These are phyloP conservation scores for Dryomyza anilis DNA, from an alignment of 2,888 invertebrate species.

Conservation along the genomic window DNA sequence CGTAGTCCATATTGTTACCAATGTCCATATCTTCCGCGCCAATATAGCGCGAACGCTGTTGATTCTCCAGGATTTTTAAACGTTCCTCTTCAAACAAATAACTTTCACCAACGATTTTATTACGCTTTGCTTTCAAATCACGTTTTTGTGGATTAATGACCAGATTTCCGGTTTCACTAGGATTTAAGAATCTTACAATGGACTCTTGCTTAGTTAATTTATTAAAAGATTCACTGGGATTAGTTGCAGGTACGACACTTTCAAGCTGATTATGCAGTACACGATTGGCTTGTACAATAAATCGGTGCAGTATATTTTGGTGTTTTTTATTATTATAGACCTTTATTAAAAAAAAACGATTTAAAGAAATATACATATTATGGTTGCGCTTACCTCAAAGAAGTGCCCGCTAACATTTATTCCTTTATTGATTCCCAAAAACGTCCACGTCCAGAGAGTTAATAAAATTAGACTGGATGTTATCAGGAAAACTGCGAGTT, in stretches of 20 bases:
- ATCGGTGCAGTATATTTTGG: conserved; percentile 56
- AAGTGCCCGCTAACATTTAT: too few relatives aligned
- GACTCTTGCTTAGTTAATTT: too few relatives aligned
- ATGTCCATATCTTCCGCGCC: conserved; percentile 51
- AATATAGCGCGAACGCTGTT: conserved; percentile 61
- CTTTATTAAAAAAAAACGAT: too few relatives aligned
- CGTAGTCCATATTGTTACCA: conserved; percentile 50
- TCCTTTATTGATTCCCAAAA: too few relatives aligned
- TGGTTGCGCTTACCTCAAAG: too few relatives aligned
- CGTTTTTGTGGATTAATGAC: too few relatives aligned
- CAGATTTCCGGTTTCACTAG: too few relatives aligned
- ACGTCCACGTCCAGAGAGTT: conserved; percentile 60
- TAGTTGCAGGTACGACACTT: neutral
- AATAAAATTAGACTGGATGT: conserved; percentile 52
- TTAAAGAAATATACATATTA: too few relatives aligned
- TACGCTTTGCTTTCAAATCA: conserved; percentile 40
- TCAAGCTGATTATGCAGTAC: conserved; percentile 51
- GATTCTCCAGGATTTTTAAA: conserved; percentile 58
- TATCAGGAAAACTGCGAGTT: conserved; percentile 55
- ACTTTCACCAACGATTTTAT: conserved; percentile 54
- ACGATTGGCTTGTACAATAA: conserved; percentile 60
- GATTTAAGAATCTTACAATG: too few relatives aligned
- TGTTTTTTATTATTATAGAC: too few relatives aligned
- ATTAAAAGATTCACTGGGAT: neutral
- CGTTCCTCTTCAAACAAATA: conserved; percentile 60